Base-by-base conservation (phyloP, 1,140 invertebrate genomes). In the Calephelis nemesis region DNA sequence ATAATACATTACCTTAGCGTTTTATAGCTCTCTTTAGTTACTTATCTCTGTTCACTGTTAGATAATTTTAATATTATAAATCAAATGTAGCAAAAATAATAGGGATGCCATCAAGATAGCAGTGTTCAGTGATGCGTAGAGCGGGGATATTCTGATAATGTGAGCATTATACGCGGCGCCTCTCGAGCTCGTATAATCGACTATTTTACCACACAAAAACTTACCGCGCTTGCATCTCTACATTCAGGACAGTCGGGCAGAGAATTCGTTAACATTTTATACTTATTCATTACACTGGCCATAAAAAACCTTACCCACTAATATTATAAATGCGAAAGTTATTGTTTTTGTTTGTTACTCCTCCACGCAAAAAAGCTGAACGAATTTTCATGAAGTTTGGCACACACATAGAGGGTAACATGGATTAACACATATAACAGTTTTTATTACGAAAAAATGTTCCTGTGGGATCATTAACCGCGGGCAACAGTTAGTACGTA, bases 161-260 rank as follows among this genome's bases (percentile, higher is more conserved):
- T 62, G 80, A 78, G 80, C 86, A 90, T 90, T 90, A 90, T 90
- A 87, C 88, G 82, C 76, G 76, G 74, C 76, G 75, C 71, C 78
- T 80, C 86, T 83, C 78, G 63, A 83, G 76, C 72, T 79, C 76
- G 85, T 80, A 88, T 90, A 88, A 90, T 89, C 76, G 73, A 68
- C 73, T 80, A 75, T 77, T 79, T 63, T 48, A 48, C 50, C 15
- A 77, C 67, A 77, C 87, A 89, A 89, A 87, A 89, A 89, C 81
- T 84, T 78, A 74, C 72, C 62, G 71, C 77, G 78, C 82, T 84
- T 84, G 83, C 82, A 85, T 78, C 79, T 81, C 52, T 74, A 66
- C 73, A 74, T 75, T 63, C 12, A 45, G 74, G 72, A 83, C 69
- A 78, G 15, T 67, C 73, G 64, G 47, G 69, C 47, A 68, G 77